phyloP scores from a whole-genome alignment of 1,140 invertebrate species.

The Phthorimaea operculella region DNA sequence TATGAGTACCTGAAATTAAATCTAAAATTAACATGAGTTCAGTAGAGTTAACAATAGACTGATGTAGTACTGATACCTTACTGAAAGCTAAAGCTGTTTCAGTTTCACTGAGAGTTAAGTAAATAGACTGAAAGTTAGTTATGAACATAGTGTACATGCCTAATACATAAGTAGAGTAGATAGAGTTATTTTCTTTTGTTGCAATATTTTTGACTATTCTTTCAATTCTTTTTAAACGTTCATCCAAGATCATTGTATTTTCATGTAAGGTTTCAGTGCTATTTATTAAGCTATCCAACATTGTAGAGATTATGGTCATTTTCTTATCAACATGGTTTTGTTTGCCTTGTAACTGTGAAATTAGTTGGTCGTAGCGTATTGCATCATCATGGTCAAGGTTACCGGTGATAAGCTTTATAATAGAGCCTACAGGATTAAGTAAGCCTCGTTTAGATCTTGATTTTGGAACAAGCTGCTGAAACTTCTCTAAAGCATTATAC shows the following conservation, averaged over 20 bases:
- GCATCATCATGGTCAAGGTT: constrained; percentile 6
- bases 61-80: constrained; percentile 9
- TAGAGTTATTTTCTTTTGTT: neutral
- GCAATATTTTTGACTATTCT: neutral
- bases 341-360: constrained; percentile 2
- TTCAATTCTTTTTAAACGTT: neutral
- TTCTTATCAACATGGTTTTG: constrained; percentile 1
- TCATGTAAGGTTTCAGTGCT: constrained; percentile 5
- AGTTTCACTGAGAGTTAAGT: constrained; percentile 7
- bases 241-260: neutral
- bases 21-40: constrained; percentile 4
- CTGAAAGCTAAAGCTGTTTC: constrained; percentile 11
- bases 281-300: constrained; percentile 11
- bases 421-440: constrained; percentile 2
- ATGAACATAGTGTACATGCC: neutral
- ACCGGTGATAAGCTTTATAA: constrained; percentile 9
- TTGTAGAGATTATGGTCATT: constrained; percentile 7
- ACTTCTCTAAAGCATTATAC: constrained; percentile 11
- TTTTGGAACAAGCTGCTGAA: neutral
- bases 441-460: constrained; percentile 8
- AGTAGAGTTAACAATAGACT: constrained; percentile 12
- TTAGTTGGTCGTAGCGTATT: neutral
- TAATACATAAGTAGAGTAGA: neutral
- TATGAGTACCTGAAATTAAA: neutral
- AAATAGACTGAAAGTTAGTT: neutral